Evolutionary conservation across 1,140 invertebrate genomes (phyloP), one percentile per base, ranked within the genome.

Genomic region (Limonius californicus): DNA sequence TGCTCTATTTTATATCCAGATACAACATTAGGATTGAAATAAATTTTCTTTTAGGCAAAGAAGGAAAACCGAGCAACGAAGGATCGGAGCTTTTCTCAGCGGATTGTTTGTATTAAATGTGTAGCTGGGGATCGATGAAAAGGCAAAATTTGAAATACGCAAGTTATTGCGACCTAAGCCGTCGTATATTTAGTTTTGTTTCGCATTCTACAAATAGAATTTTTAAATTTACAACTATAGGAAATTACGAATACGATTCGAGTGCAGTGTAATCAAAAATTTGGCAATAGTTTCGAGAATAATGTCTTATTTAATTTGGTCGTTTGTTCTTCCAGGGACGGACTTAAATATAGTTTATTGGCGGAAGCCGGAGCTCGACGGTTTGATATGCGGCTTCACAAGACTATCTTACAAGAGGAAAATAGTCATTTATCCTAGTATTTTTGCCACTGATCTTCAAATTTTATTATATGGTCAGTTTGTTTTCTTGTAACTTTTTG

Each of bases 1-100:
- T 65, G 68, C 62, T 66, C 64, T 64, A 67, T 65, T 70, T 68
- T 66, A 63, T 67, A 67, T 62, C 54, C 42, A 57, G 54, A 62
- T 62, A 55, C 27, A 62, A 62, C 60, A 57, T 62, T 62, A 62
- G 50, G 54, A 62, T 47, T 62, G 60, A 57, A 23, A 55, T 47
- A 16, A 45, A 21, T 57, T 57, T 50, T 62, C 39, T 27, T 30
- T 21, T 27, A 30, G 2, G 39, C 4, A 32, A 61, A 54, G 47
- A 20, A 61, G 27, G 43, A 53, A 54, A 61, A 19, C 27, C 23
- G 32, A 39, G 20, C 14, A 16, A 59, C 14, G 27, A 11, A 42
- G 19, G 30, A 15, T n/a, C n/a, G 42, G 59, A 18, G 20, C 21
- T 42, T 54, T 61, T 54, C 59, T 2, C 47, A 20, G 32, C 27